Evolutionary conservation across 2,888 invertebrate species (phyloP).

Genomic region (Phasia obesa): DNA sequence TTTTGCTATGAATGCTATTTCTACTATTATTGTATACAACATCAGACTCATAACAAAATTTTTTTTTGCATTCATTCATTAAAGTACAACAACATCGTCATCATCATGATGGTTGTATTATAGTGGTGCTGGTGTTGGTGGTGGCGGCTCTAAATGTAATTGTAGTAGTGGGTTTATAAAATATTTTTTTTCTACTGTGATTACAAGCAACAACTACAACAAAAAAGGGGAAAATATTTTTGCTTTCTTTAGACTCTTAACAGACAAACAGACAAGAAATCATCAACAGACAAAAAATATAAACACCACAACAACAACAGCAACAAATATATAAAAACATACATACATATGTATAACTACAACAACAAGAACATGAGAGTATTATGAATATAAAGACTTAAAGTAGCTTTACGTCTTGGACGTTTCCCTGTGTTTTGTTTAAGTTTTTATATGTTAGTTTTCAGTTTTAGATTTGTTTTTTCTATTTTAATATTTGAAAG

Average conservation of each 20-base stretch:
- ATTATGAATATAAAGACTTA: slow-evolving; percentile 64
- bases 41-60: slow-evolving; percentile 56
- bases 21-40: slow-evolving; percentile 49
- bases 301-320: background rate
- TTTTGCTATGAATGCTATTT: slow-evolving; percentile 36
- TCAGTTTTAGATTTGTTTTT: slow-evolving; percentile 12
- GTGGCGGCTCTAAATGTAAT: slow-evolving; percentile 45
- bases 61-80: slow-evolving; percentile 68
- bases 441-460: slow-evolving; percentile 4
- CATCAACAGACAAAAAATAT: slow-evolving; percentile 66
- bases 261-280: slow-evolving; percentile 59
- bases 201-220: slow-evolving; percentile 48
- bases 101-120: slow-evolving; percentile 28
- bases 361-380: slow-evolving; percentile 38
- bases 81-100: slow-evolving; percentile 57
- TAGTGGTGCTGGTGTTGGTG: slow-evolving; percentile 38
- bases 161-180: slow-evolving; percentile 52
- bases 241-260: slow-evolving; percentile 70
- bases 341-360: slow-evolving; percentile 30
- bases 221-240: slow-evolving; percentile 66
- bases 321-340: slow-evolving; percentile 5
- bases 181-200: slow-evolving; percentile 26
- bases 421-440: slow-evolving; percentile 51
- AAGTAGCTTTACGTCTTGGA: slow-evolving; percentile 68
- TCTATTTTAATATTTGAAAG: slow-evolving; percentile 55